phyloP scores from a whole-genome alignment of 2,888 invertebrate species.

The Archips xylosteana region DNA sequence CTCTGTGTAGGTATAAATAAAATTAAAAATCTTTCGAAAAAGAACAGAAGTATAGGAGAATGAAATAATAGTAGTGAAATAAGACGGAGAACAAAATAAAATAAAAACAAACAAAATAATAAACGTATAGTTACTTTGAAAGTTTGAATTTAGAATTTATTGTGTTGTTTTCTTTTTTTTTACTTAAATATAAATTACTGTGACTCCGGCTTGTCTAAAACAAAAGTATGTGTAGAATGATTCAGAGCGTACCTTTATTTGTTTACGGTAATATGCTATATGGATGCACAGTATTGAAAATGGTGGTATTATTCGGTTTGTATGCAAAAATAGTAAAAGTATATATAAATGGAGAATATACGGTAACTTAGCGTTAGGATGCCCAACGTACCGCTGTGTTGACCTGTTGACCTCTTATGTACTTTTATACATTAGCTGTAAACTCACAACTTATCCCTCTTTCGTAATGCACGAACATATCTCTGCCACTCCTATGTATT shows the following conservation, averaged over 20 bases:
- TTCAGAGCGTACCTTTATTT: slow-evolving; percentile 66
- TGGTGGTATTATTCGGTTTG: slow-evolving; percentile 75
- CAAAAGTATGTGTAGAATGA: slow-evolving; percentile 68
- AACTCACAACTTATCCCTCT: slow-evolving; percentile 84
- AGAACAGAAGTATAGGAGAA: slow-evolving; percentile 79
- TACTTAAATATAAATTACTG: slow-evolving; percentile 52
- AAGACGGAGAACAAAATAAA: slow-evolving; percentile 61
- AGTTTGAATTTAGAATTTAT: slow-evolving; percentile 64
- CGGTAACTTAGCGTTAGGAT: slow-evolving; percentile 81
- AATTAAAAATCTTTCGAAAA: slow-evolving; percentile 60
- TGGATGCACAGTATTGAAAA: slow-evolving; percentile 78
- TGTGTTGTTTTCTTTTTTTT: slow-evolving; percentile 59
- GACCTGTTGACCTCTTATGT: slow-evolving; percentile 77
- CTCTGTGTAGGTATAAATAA: slow-evolving; percentile 83
- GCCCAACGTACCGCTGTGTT: slow-evolving; percentile 82
- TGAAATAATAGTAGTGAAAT: slow-evolving; percentile 57
- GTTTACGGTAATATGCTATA: slow-evolving; percentile 64
- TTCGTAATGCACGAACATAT: slow-evolving; percentile 55
- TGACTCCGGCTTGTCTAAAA: slow-evolving; percentile 71
- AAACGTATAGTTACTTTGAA: slow-evolving; percentile 59
- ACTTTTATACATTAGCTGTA: slow-evolving; percentile 71
- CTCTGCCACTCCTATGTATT: slow-evolving; percentile 64
- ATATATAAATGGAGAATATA: slow-evolving; percentile 79
- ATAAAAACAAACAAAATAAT: slow-evolving; percentile 57
- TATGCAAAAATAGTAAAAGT: slow-evolving; percentile 81